phyloP scores from a whole-genome alignment of 2,797 vertebrate species.

The Thripadectes ignobilis region DNA sequence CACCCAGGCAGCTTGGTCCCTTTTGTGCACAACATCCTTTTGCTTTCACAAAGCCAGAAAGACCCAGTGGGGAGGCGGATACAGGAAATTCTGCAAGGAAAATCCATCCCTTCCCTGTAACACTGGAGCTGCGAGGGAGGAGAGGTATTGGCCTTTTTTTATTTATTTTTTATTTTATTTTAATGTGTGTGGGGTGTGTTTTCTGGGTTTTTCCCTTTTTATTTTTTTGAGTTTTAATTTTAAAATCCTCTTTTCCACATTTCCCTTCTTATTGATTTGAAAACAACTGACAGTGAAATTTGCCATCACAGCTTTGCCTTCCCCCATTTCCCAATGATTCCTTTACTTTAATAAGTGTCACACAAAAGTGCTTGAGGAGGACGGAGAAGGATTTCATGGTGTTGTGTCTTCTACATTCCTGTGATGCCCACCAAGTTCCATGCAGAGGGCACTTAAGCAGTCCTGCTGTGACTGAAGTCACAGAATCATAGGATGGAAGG shows the following conservation, averaged over 20 bases:
- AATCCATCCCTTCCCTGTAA: not conserved
- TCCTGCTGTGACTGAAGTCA: not conserved
- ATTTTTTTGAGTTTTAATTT: not conserved
- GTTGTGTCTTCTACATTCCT: not conserved
- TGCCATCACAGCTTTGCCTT: not conserved
- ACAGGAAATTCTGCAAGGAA: constrained; percentile 14
- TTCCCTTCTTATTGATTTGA: not conserved
- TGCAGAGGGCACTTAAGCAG: not conserved
- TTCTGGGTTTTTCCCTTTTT: rapidly evolving
- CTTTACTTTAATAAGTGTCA: not conserved
- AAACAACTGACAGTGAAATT: not conserved
- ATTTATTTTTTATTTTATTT: not conserved
- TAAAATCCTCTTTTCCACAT: not conserved
- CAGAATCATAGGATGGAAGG: not conserved
- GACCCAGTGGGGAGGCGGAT: not conserved
- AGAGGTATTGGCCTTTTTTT: not conserved
- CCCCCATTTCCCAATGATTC: not conserved
- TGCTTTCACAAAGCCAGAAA: constrained; percentile 43
- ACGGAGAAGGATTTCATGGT: not conserved
- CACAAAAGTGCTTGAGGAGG: not conserved
- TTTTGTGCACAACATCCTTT: constrained; percentile 43
- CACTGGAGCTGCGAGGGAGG: not conserved
- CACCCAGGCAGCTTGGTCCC: not conserved
- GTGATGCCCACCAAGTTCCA: no score
- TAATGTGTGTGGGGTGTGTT: not conserved